Conservation (phyloP, 1,140 invertebrate species). For the Euura lappo region DNA sequence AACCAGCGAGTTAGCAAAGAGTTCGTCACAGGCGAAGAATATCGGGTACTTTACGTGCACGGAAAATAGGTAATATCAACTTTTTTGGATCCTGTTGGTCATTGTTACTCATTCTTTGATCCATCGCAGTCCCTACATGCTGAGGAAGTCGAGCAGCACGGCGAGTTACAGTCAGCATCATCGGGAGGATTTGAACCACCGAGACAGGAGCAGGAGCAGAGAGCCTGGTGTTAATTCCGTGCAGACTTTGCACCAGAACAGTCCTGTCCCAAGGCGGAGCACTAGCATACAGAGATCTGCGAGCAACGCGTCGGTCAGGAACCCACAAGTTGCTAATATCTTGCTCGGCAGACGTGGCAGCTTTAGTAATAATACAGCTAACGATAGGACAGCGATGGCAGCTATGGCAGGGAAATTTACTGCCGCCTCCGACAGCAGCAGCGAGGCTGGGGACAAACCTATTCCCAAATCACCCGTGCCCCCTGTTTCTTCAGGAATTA, state of each 20-base stretch:
- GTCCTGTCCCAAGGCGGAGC: constrained; percentile 34
- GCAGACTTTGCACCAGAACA: constrained; percentile 30
- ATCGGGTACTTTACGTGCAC: constrained; percentile 46
- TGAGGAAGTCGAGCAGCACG: constrained; percentile 46
- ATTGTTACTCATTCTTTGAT: constrained; percentile 10
- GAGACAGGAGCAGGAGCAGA: constrained; percentile 23
- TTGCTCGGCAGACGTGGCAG: constrained; percentile 37
- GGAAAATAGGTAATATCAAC: constrained; percentile 41
- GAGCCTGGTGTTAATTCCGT: constrained; percentile 27
- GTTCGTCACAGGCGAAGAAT: constrained; percentile 38
- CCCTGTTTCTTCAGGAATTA: constrained; percentile 42
- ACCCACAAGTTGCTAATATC: constrained; percentile 33
- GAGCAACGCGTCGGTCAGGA: constrained; percentile 44
- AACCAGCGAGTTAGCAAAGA: constrained; percentile 39
- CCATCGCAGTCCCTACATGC: constrained; percentile 40
- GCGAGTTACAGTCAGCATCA: constrained; percentile 33
- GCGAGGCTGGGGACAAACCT: constrained; percentile 42
- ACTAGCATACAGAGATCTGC: constrained; percentile 44
- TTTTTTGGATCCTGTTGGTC: background rate
- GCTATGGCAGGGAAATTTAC: constrained; percentile 29
- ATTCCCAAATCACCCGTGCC: constrained; percentile 24
- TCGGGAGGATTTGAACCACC: constrained; percentile 28
- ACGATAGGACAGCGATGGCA: constrained; percentile 33
- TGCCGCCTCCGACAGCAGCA: constrained; percentile 42
- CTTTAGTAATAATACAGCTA: constrained; percentile 34